phyloP scores from a whole-genome alignment of 1,140 invertebrate species.

The Drosophila jambulina region DNA sequence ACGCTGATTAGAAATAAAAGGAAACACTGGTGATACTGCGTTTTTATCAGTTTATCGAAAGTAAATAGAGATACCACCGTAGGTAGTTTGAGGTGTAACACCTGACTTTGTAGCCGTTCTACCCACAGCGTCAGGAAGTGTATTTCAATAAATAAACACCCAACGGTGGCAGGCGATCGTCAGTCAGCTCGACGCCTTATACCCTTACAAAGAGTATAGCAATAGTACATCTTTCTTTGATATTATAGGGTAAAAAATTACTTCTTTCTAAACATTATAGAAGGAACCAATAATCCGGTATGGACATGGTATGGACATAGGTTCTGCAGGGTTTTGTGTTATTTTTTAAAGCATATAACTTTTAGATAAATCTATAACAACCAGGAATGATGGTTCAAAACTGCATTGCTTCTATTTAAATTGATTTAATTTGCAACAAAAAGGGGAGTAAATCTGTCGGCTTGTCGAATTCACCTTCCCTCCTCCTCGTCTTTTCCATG shows the following conservation, averaged over 20 bases:
- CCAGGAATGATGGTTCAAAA: too few species aligned
- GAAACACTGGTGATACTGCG: background rate
- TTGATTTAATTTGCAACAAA: background rate
- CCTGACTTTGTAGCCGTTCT: background rate
- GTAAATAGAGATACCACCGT: conserved; percentile 8
- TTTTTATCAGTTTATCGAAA: conserved; percentile 2
- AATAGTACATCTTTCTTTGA: background rate
- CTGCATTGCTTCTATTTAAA: background rate
- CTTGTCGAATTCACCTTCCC: background rate
- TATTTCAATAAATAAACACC: conserved; percentile 16
- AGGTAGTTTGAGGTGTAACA: background rate
- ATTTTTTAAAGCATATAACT: background rate
- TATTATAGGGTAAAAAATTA: background rate
- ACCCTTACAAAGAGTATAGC: background rate
- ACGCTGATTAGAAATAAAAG: background rate
- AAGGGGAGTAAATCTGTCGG: too few species aligned
- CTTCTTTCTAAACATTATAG: background rate
- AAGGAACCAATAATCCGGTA: background rate
- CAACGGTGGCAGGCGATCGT: conserved; percentile 11
- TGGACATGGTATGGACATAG: background rate
- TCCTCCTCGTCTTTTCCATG: background rate
- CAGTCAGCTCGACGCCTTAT: conserved; percentile 59
- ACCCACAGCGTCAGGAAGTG: conserved; percentile 14
- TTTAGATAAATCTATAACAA: too few species aligned
- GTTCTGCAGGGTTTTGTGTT: background rate